A percentile compares a stretch with the other conserved stretches of the same genome.
phyloP scores from a whole-genome alignment of 2,797 vertebrate genomes.

The Oreonectes daqikongensis region DNA sequence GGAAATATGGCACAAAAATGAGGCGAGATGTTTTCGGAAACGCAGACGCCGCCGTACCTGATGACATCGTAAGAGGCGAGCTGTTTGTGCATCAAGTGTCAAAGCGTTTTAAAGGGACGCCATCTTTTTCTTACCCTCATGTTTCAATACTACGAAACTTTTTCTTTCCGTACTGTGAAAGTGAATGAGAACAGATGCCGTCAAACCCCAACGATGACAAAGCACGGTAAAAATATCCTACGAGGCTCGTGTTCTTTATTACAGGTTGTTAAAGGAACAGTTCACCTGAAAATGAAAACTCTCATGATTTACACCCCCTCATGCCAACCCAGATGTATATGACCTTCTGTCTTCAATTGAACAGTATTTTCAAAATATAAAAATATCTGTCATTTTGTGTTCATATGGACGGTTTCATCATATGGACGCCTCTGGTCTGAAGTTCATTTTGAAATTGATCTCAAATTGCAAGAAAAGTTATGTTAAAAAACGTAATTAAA shows the following conservation, averaged over 20 bases:
- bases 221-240: not conserved
- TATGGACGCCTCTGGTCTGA: too few species aligned
- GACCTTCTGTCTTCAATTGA: too few species aligned
- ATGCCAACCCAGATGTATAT: too few species aligned
- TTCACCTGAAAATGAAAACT: too few species aligned
- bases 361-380: too few species aligned
- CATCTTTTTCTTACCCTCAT: not conserved
- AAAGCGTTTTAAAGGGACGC: not conserved
- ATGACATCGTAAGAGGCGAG: not conserved
- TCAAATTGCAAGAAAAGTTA: too few species aligned
- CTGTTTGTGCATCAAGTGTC: slow-evolving; percentile 5
- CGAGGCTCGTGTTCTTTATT: not conserved
- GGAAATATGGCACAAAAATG: slow-evolving; percentile 7
- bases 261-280: not conserved
- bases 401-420: too few species aligned
- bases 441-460: too few species aligned
- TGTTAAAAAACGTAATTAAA: too few species aligned
- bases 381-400: too few species aligned
- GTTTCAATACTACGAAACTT: not conserved
- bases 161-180: not conserved
- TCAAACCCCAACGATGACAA: not conserved
- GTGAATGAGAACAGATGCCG: not conserved
- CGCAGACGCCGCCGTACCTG: not conserved
- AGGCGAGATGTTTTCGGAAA: slow-evolving; percentile 1
- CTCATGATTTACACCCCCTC: too few species aligned